These are phyloP conservation scores for Platysternon megacephalum DNA, from an alignment of 2,113 vertebrate genomes.

Conservation along the genomic window DNA sequence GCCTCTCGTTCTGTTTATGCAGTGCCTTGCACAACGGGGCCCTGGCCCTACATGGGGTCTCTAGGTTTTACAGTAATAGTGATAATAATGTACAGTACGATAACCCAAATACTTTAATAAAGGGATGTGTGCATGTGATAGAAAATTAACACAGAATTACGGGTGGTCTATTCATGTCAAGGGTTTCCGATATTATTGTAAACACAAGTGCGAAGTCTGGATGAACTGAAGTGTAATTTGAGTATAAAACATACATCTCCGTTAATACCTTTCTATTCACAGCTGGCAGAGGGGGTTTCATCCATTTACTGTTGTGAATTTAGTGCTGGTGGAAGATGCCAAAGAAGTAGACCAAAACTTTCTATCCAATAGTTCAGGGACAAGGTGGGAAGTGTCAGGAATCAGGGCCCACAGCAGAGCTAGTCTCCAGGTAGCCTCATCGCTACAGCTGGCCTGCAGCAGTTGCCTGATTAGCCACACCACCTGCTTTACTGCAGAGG, in stretches of 20 bases:
- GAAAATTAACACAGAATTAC: neutral
- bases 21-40: neutral
- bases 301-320: neutral
- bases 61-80: neutral
- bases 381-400: neutral
- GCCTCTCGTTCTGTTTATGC: neutral
- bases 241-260: neutral
- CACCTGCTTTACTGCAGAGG: too few species aligned
- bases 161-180: neutral
- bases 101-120: neutral
- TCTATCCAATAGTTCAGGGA: neutral
- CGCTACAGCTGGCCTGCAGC: too few species aligned
- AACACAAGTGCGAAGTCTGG: neutral
- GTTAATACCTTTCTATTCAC: neutral
- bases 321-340: neutral
- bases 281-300: neutral
- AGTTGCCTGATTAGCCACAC: too few species aligned
- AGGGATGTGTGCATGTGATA: neutral
- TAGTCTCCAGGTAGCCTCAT: too few species aligned
- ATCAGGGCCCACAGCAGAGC: too few species aligned
- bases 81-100: neutral
- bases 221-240: neutral
- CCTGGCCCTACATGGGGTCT: neutral
- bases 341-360: neutral
- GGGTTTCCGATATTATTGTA: neutral